Percentiles rank a stretch among this genome's conserved stretches.
phyloP scores from a whole-genome alignment of 2,113 vertebrate genomes.

The Ochotona princeps region DNA sequence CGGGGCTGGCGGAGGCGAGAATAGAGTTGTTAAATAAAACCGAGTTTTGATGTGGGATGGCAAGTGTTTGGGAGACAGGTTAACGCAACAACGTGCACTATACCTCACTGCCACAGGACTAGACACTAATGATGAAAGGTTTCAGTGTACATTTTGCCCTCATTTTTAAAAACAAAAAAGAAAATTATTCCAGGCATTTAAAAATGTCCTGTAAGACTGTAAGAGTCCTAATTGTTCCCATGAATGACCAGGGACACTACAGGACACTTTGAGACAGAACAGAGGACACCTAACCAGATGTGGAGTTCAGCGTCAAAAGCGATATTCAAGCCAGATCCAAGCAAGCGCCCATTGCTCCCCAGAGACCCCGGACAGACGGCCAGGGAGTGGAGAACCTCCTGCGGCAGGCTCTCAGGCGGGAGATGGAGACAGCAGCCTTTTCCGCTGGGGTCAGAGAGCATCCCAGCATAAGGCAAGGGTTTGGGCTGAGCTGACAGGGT shows the following conservation, averaged over 20 bases:
- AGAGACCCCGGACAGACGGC: background rate
- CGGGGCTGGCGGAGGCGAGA: background rate
- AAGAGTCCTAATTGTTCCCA: background rate
- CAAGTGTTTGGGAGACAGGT: background rate
- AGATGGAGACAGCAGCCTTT: constrained; percentile 56
- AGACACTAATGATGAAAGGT: background rate
- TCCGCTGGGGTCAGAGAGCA: constrained; percentile 52
- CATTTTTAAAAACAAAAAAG: background rate
- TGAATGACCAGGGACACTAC: background rate
- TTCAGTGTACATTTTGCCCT: background rate
- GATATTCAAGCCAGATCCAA: background rate
- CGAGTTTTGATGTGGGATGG: background rate
- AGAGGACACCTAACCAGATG: background rate
- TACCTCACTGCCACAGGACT: background rate
- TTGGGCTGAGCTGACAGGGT: constrained; percentile 64
- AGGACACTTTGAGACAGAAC: background rate
- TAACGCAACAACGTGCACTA: background rate
- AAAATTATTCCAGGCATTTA: too few species aligned
- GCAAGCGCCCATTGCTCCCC: background rate
- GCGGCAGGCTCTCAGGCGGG: background rate
- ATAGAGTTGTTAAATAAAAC: background rate
- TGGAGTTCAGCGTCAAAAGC: background rate
- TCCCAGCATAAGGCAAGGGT: constrained; percentile 18
- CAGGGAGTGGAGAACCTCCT: background rate
- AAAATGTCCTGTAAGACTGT: too few species aligned